Evolutionary conservation across 1,140 invertebrate genomes (phyloP), one percentile per base, ranked within the genome.

Genomic region (Aphis craccivora): DNA sequence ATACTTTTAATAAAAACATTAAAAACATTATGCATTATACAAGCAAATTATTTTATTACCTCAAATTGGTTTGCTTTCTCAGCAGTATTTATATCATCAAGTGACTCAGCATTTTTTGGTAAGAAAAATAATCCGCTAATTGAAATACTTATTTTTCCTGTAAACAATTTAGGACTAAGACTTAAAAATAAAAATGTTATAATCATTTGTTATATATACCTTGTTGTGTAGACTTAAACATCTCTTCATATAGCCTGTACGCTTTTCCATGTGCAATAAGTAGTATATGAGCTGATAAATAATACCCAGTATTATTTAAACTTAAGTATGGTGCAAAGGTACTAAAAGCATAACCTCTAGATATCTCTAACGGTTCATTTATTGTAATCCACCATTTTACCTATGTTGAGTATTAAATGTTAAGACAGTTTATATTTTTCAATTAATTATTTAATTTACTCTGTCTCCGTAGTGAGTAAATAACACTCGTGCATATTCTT

Each of bases 341-440:
- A 23, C 94, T 94, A 20, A 94, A 94, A 14, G 96, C 96, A 94
- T 97, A 97, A 30, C 96, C 96, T 92, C 96, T 95, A 94, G 97
- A 97, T 7, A 96, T 96, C 94, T 97, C 96, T 95, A 96, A 96
- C 9, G 97, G 97, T 95, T 97, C 97, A 95, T 97, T 97, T 93
- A 98, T 96, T 0, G 97, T 97, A 4, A 96, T 96, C 97, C 97
- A 98, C 93, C 95, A 94, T 95, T 96, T 96, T 18, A 96, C 95
- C 95, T 95, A 23, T 25, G 43, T 92, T 37, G 35, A 51, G 60
- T 20, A 91, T 23, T 83, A 93, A 86, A 67, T 67, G 60, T 67
- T n/a, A n/a, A 67, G 4, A 67, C 18, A n/a, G 3, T 67, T n/a
- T 5, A n/a, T 67, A n/a, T n/a, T 67, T n/a, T 67, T n/a, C 14